These are phyloP conservation scores for Drosophila sp. DNA, from an alignment of 1,140 invertebrate genomes.

Conservation along the genomic window DNA sequence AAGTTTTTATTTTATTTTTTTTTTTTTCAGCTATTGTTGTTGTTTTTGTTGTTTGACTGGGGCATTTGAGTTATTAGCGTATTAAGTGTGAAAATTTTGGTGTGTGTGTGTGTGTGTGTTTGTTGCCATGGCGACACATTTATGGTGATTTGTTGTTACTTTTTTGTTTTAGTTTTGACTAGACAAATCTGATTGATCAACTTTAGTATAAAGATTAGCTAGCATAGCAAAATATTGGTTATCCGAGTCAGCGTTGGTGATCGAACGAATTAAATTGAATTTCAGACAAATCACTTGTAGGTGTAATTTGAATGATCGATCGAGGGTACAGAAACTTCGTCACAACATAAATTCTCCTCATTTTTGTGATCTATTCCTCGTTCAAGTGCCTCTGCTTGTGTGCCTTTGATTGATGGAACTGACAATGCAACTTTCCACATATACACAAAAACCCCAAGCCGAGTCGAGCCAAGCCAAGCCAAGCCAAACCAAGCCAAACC, in stretches of 20 bases:
- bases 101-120: not conserved
- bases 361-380: conserved; percentile 1
- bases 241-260: no score
- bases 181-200: no score
- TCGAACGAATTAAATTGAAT: no score
- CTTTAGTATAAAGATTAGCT: no score
- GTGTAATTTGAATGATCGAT: not conserved
- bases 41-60: conserved; percentile 2
- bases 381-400: conserved; percentile 55
- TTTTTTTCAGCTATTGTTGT: not conserved
- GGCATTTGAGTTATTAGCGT: conserved; percentile 73
- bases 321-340: not conserved
- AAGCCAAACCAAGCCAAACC: not conserved
- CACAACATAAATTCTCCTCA: not conserved
- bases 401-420: conserved; percentile 67
- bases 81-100: conserved; percentile 63
- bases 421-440: conserved; percentile 60
- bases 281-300: no score
- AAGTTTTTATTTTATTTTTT: conserved; percentile 22
- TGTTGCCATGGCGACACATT: conserved; percentile 33
- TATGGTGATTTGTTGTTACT: conserved; percentile 36
- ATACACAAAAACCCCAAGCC: conserved; percentile 28
- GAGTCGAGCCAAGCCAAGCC: not conserved
- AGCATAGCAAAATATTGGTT: no score
- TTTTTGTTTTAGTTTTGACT: not conserved